Conservation (phyloP, 2,113 vertebrate species). For the Arothron firmamentum region DNA sequence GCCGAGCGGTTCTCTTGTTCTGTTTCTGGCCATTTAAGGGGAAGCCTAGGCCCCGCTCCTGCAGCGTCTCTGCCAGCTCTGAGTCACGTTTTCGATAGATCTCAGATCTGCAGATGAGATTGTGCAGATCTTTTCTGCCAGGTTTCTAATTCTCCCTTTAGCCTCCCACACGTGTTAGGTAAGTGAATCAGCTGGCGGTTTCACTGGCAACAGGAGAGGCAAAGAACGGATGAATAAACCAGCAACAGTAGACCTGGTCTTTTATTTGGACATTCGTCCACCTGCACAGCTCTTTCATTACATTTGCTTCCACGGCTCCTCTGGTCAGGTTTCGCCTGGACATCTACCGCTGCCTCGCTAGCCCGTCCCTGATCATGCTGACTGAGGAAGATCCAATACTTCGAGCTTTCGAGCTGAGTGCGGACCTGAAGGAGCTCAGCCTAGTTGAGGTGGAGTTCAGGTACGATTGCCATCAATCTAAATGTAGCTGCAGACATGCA, state of each 20-base stretch:
- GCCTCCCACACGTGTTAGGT: conserved; percentile 49
- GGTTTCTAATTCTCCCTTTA: conserved; percentile 25
- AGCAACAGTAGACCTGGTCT: conserved; percentile 10
- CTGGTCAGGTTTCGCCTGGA: conserved; percentile 91
- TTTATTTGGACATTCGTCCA: background rate
- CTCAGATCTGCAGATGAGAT: conserved; percentile 28
- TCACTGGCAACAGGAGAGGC: conserved; percentile 8
- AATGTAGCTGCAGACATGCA: too few relatives aligned
- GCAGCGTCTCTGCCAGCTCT: background rate
- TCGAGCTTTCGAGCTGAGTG: conserved; percentile 94
- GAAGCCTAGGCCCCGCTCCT: background rate
- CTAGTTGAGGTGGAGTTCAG: conserved; percentile 98
- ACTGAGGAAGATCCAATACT: conserved; percentile 98
- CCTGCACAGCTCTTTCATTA: background rate
- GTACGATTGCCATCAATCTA: conserved; percentile 59
- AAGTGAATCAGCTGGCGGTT: conserved; percentile 46
- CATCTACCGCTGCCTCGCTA: conserved; percentile 96
- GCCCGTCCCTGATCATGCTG: conserved; percentile 96
- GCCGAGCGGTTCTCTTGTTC: too few relatives aligned
- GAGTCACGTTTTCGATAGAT: conserved; percentile 13
- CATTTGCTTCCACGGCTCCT: conserved; percentile 11
- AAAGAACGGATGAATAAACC: conserved; percentile 22
- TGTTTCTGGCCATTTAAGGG: background rate
- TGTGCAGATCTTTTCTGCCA: conserved; percentile 27
- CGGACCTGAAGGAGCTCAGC: conserved; percentile 94